Evolutionary conservation across 2,797 vertebrate species (phyloP), one percentile per base, ranked within the genome.

Genomic region (Sciurus carolinensis): DNA sequence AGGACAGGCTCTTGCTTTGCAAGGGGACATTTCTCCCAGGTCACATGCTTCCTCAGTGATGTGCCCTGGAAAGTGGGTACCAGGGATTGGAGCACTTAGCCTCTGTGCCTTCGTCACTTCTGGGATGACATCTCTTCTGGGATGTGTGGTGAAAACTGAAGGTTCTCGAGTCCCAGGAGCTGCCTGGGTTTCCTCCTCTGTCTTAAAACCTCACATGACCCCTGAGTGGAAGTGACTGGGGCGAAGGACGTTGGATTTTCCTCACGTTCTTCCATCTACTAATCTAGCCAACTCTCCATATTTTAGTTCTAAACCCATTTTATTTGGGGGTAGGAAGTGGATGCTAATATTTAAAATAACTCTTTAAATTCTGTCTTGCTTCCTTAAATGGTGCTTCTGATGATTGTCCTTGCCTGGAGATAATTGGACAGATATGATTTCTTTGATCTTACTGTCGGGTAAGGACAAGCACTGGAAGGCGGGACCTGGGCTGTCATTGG

Each of bases 1-100:
- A 2, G 42, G 59, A 33, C 52, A 72, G 52, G 44, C 33, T 44
- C 17, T 71, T 24, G 22, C 67, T 91, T 67, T 30, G 28, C 54
- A 72, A 76, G 95, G 57, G 88, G 97, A 72, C 62, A 7, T 82
- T 76, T 93, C 83, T 83, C 67, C 84, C 1, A 73, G 26, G 59
- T 44, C 28, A 44, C 26, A 82, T 69, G 7, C 62, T 64, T 87
- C 62, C n/a, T 36, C 33, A 7, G 20, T 82, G 87, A 92, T 71
- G 79, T 89, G 18, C 72, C 64, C 64, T 50, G 69, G 72, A 28
- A 76, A 42, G 13, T 18, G 80, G 83, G 94, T 36, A 17, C 73
- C 0, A 30, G 69, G 84, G 87, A 2, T 88, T n/a, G 93, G 89
- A 86, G 76, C 20, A 1, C 54, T 72, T 15, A 28, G 36, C 36